Evolutionary conservation across 2,888 invertebrate species (phyloP), one percentile per base, ranked within the genome.

Genomic region (Sarcophaga subvicina): DNA sequence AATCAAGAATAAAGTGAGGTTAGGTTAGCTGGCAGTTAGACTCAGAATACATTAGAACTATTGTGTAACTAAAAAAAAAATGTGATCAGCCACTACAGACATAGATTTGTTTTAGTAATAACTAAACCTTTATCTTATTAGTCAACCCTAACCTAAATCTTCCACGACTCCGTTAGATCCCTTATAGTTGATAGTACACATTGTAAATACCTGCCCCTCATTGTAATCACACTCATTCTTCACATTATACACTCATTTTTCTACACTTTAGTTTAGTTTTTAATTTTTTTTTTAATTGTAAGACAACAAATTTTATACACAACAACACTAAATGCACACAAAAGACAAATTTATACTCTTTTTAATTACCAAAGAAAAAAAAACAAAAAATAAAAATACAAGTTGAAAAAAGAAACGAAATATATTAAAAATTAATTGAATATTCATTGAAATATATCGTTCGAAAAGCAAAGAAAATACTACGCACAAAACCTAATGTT

Each of bases 271-370:
- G 79, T 84, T 84, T 87, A 87, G 84, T 75, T 83, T 59, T 45
- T 81, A 76, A 81, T 79, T 37, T 37, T 81, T 37, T 37, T 10
- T 37, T 84, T 87, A 87, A 84, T 84, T 79, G 59, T 47, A 22
- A 70, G 25, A 27, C 8, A 27, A 71, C 14, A 67, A 78, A 66
- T 86, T 84, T 84, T 87, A 72, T 87, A 87, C 81, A 87, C 87
- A 64, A 80, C 60, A 54, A 87, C 84, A 82, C 78, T 63, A 84
- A 37, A 37, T 84, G 84, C 84, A 87, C 87, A 87, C 84, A 87
- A 87, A 87, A 87, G 87, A 87, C 87, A 87, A 87, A 84, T 87
- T 79, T 87, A 87, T 84, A 87, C 79, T 81, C 80, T 72, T 66
- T 49, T 54, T 54, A 54, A 54, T 14, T 14, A 14, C 4, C 17